phyloP scores from a whole-genome alignment of 2,888 invertebrate species.

The Acrocyrtus sp. region DNA sequence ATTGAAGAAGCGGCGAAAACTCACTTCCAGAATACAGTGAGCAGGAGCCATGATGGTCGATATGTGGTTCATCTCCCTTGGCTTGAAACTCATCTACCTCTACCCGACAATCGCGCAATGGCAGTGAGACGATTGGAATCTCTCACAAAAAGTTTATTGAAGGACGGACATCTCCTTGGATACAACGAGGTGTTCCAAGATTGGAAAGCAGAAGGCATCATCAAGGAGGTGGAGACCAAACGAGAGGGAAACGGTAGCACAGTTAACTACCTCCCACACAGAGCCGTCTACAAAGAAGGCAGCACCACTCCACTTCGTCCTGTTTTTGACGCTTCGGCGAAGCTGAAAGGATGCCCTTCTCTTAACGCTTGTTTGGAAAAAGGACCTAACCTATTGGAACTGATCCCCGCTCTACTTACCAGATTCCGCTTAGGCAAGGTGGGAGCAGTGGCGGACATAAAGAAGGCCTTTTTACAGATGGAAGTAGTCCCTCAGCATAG shows the following conservation, averaged over 20 bases:
- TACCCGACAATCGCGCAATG: conserved; percentile 29
- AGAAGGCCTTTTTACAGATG: conserved; percentile 37
- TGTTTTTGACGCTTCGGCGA: conserved; percentile 32
- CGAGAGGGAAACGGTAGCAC: background rate
- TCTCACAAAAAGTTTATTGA: conserved; percentile 7
- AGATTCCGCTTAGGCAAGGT: conserved; percentile 7
- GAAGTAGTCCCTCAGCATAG: conserved; percentile 1
- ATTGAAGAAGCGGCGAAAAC: conserved; percentile 11
- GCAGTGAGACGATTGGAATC: conserved; percentile 26
- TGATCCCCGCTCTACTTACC: conserved; percentile 38
- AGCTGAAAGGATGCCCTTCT: conserved; percentile 14
- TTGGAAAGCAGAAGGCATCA: conserved; percentile 7
- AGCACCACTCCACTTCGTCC: conserved; percentile 20
- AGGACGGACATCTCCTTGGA: background rate
- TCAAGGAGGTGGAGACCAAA: conserved; percentile 9
- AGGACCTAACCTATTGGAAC: conserved; percentile 55
- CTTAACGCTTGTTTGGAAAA: conserved; percentile 60
- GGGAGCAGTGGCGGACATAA: conserved; percentile 24
- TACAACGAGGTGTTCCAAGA: background rate
- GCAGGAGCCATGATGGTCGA: conserved; percentile 59
- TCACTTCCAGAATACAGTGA: conserved; percentile 61
- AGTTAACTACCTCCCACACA: conserved; percentile 50
- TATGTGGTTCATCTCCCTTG: conserved; percentile 65
- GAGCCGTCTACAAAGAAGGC: conserved; percentile 47
- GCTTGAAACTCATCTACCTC: conserved; percentile 63